Evolutionary conservation across 1,140 invertebrate genomes (phyloP), one percentile per base, ranked within the genome.

Genomic region (Thereuonema tuberculata): DNA sequence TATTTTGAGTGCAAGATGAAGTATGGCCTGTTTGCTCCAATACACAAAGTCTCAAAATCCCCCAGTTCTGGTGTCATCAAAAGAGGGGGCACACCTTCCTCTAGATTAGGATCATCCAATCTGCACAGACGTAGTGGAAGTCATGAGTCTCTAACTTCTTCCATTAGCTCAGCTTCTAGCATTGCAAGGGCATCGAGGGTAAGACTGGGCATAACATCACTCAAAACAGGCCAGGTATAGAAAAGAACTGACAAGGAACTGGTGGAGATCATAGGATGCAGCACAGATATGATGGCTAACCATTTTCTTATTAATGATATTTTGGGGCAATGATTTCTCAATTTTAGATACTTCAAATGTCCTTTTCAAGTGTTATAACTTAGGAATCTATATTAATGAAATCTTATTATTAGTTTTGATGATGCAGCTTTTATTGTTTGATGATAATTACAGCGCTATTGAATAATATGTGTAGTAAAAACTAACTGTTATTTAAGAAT

Each of bases 1-100:
- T 98, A 98, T 76, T 98, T 98, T 76, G 84, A 89, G 63, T 98
- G 94, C 73, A 80, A 81, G 60, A 84, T 87, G 21, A 86, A 89
- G 67, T 87, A 86, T 72, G 95, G 94, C 1, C 76, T 98, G 27
- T 98, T 98, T 77, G 89, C 93, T 5, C 93, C 93, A 0, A 73
- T 86, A 24, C 81, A 85, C 67, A 94, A 94, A 77, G 86, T 94
- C 49, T 84, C 81, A 64, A 81, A 84, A 53, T 89, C 87, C 23
- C 50, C 88, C 84, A 29, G 58, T 29, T 64, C 67, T 28, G 84
- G 82, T n/a, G 84, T 80, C 70, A 70, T 79, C 80, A 49, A 69
- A 72, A 57, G 77, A 78, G 79, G 75, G 2, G 76, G 76, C 23
- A 80, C 59, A 83, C 82, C 70, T 75, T 79, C 58, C 73, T 82